phyloP scores from a whole-genome alignment of 2,888 invertebrate species.

The Biston betularia region DNA sequence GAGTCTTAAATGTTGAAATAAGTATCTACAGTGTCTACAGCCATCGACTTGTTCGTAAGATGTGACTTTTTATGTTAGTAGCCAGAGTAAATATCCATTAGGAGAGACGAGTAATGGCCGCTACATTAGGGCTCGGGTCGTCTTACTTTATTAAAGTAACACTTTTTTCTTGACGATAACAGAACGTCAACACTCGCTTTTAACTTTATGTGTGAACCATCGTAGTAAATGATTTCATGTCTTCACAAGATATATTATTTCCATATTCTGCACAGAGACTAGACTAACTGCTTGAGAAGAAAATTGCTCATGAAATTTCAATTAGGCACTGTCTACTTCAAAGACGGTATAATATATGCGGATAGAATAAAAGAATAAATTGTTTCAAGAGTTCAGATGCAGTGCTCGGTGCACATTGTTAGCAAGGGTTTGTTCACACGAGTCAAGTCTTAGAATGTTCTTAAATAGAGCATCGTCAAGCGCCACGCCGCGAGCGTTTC shows the following conservation, averaged over 20 bases:
- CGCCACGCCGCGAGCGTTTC: conserved; percentile 45
- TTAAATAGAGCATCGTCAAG: conserved; percentile 52
- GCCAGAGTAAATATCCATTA: conserved; percentile 78
- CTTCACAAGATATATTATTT: conserved; percentile 13
- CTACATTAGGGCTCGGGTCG: conserved; percentile 69
- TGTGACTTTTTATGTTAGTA: conserved; percentile 73
- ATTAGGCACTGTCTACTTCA: conserved; percentile 41
- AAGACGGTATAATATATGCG: conserved; percentile 24
- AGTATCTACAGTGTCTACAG: background rate
- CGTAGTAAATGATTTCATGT: conserved; percentile 13
- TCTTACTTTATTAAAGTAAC: conserved; percentile 62
- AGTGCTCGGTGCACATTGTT: conserved; percentile 26
- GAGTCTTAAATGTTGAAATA: conserved; percentile 3
- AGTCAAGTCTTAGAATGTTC: conserved; percentile 50
- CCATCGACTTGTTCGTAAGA: conserved; percentile 50
- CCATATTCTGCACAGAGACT: conserved; percentile 13
- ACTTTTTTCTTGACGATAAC: conserved; percentile 50
- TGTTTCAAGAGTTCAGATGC: conserved; percentile 18
- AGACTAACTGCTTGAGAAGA: conserved; percentile 31
- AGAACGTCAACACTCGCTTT: conserved; percentile 38
- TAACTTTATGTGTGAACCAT: conserved; percentile 31
- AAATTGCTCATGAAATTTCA: conserved; percentile 49
- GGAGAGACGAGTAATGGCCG: conserved; percentile 68
- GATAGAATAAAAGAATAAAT: conserved; percentile 38
- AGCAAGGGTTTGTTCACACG: conserved; percentile 44